Evolutionary conservation across 2,113 vertebrate species (phyloP), one percentile per base, ranked within the genome.

Genomic region (Elachura formosa): DNA sequence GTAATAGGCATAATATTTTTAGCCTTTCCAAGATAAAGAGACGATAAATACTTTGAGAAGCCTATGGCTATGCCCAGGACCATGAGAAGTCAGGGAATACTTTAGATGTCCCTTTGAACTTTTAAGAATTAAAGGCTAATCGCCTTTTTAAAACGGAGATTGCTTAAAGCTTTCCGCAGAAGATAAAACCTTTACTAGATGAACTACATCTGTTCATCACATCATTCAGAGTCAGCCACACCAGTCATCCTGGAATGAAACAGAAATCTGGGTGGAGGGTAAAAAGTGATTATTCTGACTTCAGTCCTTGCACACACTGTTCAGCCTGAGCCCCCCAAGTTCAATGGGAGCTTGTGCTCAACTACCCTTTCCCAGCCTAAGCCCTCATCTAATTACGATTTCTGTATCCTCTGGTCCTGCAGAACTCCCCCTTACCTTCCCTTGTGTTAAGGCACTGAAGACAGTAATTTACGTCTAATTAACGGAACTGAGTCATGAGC

Each of bases 401-500:
- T 96, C 97, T 96, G 95, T 45, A 96, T 97, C 97, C 97, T 96
- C 94, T 96, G 94, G 97, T 96, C 95, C 95, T 75, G 85, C 80
- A 94, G 86, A 98, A 97, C 95, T 96, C 95, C 94, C 93, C 89
- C 94, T 96, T 96, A 98, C 97, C 98, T 98, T 98, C 97, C 96
- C 97, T 95, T 97, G 89, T 97, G 92, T 92, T 95, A 92, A 94
- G 71, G 93, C 88, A 96, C 91, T 97, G 96, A 97, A 97, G 97
- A 97, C 96, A 96, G 97, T 98, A 98, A 98, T 98, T 98, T 98
- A 98, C 95, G 96, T 98, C 98, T 98, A 98, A 98, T 98, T 98
- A 98, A 98, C 96, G 96, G 98, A 98, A 98, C 97, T 98, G 97
- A 98, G 97, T 98, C 97, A 98, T 98, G 94, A 97, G 95, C 94